These are phyloP conservation scores for Abrostola tripartita DNA, from an alignment of 2,888 invertebrate species.

Conservation along the genomic window DNA sequence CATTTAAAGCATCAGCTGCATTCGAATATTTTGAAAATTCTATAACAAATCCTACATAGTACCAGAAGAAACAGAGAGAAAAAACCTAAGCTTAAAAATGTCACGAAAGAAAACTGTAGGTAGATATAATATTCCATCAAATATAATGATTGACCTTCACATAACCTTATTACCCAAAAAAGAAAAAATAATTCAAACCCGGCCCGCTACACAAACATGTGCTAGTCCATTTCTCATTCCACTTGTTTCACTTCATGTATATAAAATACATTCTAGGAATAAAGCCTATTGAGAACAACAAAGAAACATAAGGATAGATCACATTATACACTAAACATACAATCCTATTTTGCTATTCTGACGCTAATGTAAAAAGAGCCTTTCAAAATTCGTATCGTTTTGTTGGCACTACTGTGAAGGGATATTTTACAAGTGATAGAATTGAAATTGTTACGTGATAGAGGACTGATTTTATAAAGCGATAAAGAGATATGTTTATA, in stretches of 20 bases:
- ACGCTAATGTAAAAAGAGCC: background rate
- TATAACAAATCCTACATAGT: no score
- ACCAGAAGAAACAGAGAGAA: no score
- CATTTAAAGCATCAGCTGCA: no score
- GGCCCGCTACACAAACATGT: background rate
- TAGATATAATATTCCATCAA: background rate
- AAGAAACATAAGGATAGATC: slow-evolving; percentile 3
- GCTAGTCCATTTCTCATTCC: slow-evolving; percentile 10
- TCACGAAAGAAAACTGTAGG: background rate
- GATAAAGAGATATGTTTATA: background rate
- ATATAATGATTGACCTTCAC: background rate
- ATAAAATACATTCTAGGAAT: slow-evolving; percentile 1
- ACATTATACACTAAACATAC: slow-evolving; percentile 14
- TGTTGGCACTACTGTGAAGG: background rate
- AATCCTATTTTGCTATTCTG: slow-evolving; percentile 23
- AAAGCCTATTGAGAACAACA: background rate
- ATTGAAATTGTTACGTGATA: background rate
- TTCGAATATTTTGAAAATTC: no score
- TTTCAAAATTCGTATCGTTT: slow-evolving; percentile 10
- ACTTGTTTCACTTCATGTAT: slow-evolving; percentile 1
- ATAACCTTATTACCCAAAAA: background rate
- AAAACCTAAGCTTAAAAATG: background rate
- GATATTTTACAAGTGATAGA: background rate
- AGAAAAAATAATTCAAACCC: slow-evolving; percentile 1
- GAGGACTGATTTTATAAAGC: background rate